Evolutionary conservation across 1,140 invertebrate species (phyloP).

Genomic region (Nephotettix cincticeps): DNA sequence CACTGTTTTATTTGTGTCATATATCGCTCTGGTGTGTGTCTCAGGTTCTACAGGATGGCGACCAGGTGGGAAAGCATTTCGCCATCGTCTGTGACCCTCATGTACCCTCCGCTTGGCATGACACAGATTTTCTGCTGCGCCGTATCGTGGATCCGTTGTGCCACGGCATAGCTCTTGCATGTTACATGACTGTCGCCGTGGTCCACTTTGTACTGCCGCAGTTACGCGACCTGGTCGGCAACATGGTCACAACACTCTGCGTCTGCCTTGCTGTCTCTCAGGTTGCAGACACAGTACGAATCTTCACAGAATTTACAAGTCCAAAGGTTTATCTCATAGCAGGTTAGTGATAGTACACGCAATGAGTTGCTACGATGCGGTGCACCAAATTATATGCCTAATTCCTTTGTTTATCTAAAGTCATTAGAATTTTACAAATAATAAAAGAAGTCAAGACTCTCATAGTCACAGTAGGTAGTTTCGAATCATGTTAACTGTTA

Average conservation of each 20-base stretch:
- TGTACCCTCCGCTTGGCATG: conserved; percentile 61
- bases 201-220: conserved; percentile 83
- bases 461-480: no score
- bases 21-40: no score
- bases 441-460: no score
- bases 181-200: conserved; percentile 71
- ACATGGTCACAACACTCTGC: conserved; percentile 77
- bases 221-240: conserved; percentile 75
- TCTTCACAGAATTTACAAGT: conserved; percentile 75
- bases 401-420: no score
- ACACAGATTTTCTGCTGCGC: conserved; percentile 67
- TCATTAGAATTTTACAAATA: no score
- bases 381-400: no score
- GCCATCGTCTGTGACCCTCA: conserved; percentile 73
- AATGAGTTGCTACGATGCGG: no score
- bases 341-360: no score
- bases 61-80: conserved; percentile 52
- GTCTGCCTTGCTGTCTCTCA: conserved; percentile 73
- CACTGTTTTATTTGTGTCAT: no score
- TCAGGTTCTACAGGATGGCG: conserved; percentile 35
- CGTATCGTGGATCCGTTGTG: conserved; percentile 73
- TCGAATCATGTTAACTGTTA: no score
- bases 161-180: conserved; percentile 66
- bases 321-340: conserved; percentile 76
- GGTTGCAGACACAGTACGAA: conserved; percentile 71